phyloP scores from a whole-genome alignment of 2,888 invertebrate genomes.

The Agonopterix subpropinquella region DNA sequence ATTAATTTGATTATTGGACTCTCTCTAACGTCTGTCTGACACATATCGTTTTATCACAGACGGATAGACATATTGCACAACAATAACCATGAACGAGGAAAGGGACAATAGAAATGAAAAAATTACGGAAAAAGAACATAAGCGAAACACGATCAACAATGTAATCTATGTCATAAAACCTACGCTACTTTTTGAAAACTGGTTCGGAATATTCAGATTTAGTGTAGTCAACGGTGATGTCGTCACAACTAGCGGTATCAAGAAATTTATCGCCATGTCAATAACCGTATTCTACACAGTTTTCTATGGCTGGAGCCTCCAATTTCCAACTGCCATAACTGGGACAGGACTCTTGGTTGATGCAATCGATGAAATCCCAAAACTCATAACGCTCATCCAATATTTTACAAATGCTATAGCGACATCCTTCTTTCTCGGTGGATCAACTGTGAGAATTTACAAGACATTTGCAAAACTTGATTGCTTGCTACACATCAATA shows the following conservation, averaged over 20 bases:
- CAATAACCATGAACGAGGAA: background rate
- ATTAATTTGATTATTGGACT: too few relatives aligned
- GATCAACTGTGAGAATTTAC: constrained; percentile 26
- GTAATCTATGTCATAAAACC: constrained; percentile 21
- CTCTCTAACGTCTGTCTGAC: too few relatives aligned
- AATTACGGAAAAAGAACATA: background rate
- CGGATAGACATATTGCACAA: too few relatives aligned
- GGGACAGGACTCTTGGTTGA: constrained; percentile 16
- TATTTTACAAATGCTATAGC: constrained; percentile 24
- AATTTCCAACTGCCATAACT: constrained; percentile 12
- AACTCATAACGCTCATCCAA: constrained; percentile 28
- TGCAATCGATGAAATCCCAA: constrained; percentile 24
- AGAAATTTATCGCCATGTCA: constrained; percentile 26
- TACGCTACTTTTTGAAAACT: constrained; percentile 24
- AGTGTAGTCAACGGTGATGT: constrained; percentile 20
- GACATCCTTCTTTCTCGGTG: constrained; percentile 24
- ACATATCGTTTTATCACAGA: too few relatives aligned
- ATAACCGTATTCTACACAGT: constrained; percentile 13
- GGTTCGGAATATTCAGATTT: constrained; percentile 39
- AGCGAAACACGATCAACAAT: background rate
- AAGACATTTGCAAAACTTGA: constrained; percentile 30
- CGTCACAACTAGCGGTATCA: constrained; percentile 18
- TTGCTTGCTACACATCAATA: constrained; percentile 21
- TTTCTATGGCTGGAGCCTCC: constrained; percentile 14
- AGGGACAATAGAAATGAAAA: background rate